Evolutionary conservation across 64 coral and sea anemone genomes (phyloP), one percentile per base, ranked within the genome.

Genomic region (Pocillopora damicornis): DNA sequence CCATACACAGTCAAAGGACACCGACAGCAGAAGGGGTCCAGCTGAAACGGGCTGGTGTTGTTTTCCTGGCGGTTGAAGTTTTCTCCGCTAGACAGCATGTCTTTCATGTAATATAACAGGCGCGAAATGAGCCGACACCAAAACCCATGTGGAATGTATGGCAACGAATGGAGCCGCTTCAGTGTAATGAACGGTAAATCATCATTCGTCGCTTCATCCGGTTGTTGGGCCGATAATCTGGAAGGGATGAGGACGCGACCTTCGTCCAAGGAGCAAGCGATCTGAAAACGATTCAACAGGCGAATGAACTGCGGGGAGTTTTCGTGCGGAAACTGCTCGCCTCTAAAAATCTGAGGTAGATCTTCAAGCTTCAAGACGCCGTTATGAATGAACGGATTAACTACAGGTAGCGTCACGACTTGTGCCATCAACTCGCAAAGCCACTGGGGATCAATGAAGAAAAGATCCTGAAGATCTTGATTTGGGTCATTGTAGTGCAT

Each of bases 401-500:
- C 93, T 82, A 89, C 66, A 2, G 67, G 66, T 6, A 98, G 63
- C 4, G 93, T 98, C 4, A 98, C 90, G 63, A 98, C 79, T 18
- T 91, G 88, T 34, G 96, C 93, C 76, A 98, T 94, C 74, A 98
- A 80, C 59, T 94, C 92, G 51, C 96, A 98, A 25, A 98, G 75
- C 96, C 96, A 98, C 35, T 90, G 71, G 38, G 96, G 96, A 77
- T 98, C 96, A 14, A 98, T 92, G 60, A 98, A 98, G 75, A 88
- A 98, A 60, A 92, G 87, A 67, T 98, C 96, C 60, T 92, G 93
- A 61, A 98, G 90, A 22, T 94, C 96, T 82, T 98, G 90, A 67
- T 98, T 98, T 36, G 96, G 96, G 59, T 98, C 96, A 20, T 92
- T 88, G 63, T 95, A 98, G 78, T 98, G 96, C 90, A 98, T 95